Percentiles rank a stretch among this genome's conserved stretches.
phyloP scores from a whole-genome alignment of 2,113 vertebrate genomes.

The Salvelinus alpinus region DNA sequence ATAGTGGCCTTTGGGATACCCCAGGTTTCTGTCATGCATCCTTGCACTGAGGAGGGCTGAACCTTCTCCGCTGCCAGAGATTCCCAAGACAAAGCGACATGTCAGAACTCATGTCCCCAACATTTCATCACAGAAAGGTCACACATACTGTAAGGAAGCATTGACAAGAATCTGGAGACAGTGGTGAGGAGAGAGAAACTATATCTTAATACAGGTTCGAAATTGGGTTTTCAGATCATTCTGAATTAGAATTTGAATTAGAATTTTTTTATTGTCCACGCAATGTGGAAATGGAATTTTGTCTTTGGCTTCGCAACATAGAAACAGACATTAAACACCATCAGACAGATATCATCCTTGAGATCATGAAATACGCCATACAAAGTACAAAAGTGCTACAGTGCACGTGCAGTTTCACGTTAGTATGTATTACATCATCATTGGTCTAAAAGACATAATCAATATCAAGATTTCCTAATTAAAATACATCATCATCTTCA shows the following conservation, averaged over 20 bases:
- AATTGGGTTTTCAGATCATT: constrained; percentile 40
- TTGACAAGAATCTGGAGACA: constrained; percentile 50
- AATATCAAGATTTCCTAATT: too few relatives aligned
- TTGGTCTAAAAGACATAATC: too few relatives aligned
- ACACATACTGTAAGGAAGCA: constrained; percentile 47
- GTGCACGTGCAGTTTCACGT: too few relatives aligned
- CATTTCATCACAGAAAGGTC: constrained; percentile 74
- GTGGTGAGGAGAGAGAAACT: constrained; percentile 35
- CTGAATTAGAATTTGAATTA: constrained; percentile 15
- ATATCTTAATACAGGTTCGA: constrained; percentile 32
- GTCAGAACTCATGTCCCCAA: constrained; percentile 55
- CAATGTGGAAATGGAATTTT: too few relatives aligned
- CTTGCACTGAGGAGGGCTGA: constrained; percentile 45
- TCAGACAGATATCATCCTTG: too few relatives aligned
- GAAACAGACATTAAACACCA: too few relatives aligned
- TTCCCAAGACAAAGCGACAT: constrained; percentile 69
- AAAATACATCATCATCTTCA: too few relatives aligned
- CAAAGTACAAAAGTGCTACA: too few relatives aligned
- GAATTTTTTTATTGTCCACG: too few relatives aligned
- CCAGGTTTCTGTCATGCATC: constrained; percentile 59
- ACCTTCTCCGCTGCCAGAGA: constrained; percentile 54
- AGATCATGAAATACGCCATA: too few relatives aligned
- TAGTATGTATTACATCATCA: neutral
- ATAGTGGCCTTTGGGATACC: constrained; percentile 66
- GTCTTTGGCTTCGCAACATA: too few relatives aligned